phyloP scores from a whole-genome alignment of 2,113 vertebrate species.

The Cyprinodon variegatus region DNA sequence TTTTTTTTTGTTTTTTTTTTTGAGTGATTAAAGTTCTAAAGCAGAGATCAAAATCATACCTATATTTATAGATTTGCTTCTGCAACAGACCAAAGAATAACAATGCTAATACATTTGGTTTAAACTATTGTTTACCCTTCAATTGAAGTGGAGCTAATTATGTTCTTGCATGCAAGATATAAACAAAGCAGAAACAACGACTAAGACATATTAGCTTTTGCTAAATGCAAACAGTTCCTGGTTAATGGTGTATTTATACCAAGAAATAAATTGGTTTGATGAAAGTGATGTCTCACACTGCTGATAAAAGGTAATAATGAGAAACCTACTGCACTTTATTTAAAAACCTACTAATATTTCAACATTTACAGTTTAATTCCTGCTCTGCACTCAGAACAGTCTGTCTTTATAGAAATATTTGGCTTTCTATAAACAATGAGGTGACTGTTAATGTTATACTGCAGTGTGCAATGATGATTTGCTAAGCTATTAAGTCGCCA shows the following conservation, averaged over 20 bases:
- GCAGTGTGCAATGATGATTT: conserved; percentile 50
- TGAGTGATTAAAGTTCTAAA: not conserved
- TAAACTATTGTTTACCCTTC: not conserved
- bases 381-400: not conserved
- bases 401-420: conserved; percentile 15
- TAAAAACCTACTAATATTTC: not conserved
- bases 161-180: not conserved
- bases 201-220: not conserved
- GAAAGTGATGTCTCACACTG: not conserved
- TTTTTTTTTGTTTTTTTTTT: not conserved
- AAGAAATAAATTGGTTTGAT: not conserved
- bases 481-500: conserved; percentile 56
- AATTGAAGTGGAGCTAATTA: not conserved
- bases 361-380: conserved; percentile 7
- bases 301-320: not conserved
- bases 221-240: not conserved
- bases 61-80: not conserved
- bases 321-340: not conserved
- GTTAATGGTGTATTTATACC: not conserved
- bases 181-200: not conserved
- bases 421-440: conserved; percentile 29
- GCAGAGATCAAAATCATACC: not conserved
- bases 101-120: not conserved
- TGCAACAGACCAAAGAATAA: not conserved
- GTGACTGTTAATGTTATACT: conserved; percentile 54